Evolutionary conservation across 2,888 invertebrate species (phyloP).

Genomic region (Rhingia campestris): DNA sequence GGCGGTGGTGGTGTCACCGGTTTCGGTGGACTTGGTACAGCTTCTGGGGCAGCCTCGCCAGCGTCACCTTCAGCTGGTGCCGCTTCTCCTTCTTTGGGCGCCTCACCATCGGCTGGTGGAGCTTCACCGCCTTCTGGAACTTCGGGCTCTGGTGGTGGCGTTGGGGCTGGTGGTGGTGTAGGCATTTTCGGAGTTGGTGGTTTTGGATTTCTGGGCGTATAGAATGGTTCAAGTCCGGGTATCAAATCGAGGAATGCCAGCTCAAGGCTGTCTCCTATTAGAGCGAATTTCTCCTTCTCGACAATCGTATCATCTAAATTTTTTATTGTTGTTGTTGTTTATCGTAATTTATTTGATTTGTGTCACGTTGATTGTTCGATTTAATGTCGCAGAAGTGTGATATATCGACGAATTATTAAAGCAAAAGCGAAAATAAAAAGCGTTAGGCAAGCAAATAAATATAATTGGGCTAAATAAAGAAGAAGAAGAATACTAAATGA

Average conservation of each 20-base stretch:
- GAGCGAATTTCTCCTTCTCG: slow-evolving; percentile 96
- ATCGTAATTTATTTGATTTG: slow-evolving; percentile 20
- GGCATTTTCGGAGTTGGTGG: slow-evolving; percentile 82
- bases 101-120: slow-evolving; percentile 78
- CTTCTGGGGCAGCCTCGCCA: slow-evolving; percentile 75
- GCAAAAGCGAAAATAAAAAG: slow-evolving; percentile 74
- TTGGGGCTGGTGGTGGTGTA: slow-evolving; percentile 81
- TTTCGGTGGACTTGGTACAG: slow-evolving; percentile 79
- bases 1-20: slow-evolving; percentile 82
- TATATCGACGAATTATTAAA: slow-evolving; percentile 52
- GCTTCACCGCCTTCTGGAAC: slow-evolving; percentile 77
- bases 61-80: slow-evolving; percentile 76
- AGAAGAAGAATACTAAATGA: slow-evolving; percentile 66
- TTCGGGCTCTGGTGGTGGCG: slow-evolving; percentile 81
- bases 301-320: slow-evolving; percentile 90
- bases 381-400: slow-evolving; percentile 14
- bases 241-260: slow-evolving; percentile 94
- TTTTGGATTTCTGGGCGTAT: slow-evolving; percentile 82
- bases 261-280: slow-evolving; percentile 96
- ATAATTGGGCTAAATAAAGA: slow-evolving; percentile 63
- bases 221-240: slow-evolving; percentile 85
- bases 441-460: slow-evolving; percentile 72
- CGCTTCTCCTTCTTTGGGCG: slow-evolving; percentile 75
- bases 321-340: slow-evolving; percentile 74
- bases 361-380: no score